Evolutionary conservation across 2,888 invertebrate genomes (phyloP).

Genomic region (Eucera pruinosa): DNA sequence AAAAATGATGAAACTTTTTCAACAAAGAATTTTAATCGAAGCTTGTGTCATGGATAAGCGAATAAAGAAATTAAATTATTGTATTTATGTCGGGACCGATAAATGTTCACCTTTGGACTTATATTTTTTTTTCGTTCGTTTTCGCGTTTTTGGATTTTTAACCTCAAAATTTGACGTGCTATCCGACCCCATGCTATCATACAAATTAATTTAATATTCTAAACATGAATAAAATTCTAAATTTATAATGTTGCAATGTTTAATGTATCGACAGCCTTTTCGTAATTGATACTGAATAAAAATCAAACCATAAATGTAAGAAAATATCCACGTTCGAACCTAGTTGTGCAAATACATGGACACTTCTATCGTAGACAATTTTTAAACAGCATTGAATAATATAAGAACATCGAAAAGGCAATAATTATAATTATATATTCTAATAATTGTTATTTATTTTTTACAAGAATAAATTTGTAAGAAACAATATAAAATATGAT

Average conservation of each 20-base stretch:
- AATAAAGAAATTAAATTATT: neutral
- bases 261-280: neutral
- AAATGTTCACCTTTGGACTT: conserved; percentile 44
- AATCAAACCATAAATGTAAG: conserved; percentile 8
- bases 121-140: conserved; percentile 44
- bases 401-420: conserved; percentile 4
- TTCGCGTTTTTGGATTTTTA: conserved; percentile 53
- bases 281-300: neutral
- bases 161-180: conserved; percentile 44
- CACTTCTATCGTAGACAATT: neutral
- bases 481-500: neutral
- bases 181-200: conserved; percentile 50
- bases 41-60: neutral
- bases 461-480: neutral
- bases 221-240: neutral
- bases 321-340: conserved; percentile 27
- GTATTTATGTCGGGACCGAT: neutral
- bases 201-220: neutral
- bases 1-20: neutral
- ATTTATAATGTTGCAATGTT: neutral
- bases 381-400: neutral
- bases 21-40: neutral
- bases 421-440: neutral
- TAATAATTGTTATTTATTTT: conserved; percentile 9
- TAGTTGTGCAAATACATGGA: conserved; percentile 17